Evolutionary conservation across 2,797 vertebrate species (phyloP).

Genomic region (Otolemur crassicaudatus): DNA sequence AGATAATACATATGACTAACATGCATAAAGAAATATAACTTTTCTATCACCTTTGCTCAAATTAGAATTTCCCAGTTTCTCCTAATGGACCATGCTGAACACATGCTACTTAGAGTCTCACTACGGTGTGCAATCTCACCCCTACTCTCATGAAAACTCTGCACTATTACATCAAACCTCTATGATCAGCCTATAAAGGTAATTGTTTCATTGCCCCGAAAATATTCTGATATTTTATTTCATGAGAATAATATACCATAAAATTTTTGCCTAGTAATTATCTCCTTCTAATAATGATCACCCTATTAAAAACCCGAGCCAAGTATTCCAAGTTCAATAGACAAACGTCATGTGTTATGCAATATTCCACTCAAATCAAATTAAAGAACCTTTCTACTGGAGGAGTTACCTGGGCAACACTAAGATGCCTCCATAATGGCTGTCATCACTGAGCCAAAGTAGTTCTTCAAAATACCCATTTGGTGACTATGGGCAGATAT

Average conservation of each 20-base stretch:
- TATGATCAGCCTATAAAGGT: neutral
- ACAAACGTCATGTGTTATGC: neutral
- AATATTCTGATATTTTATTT: slow-evolving; percentile 51
- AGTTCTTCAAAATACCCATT: slow-evolving; percentile 32
- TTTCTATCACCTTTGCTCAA: neutral
- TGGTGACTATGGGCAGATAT: neutral
- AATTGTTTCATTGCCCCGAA: neutral
- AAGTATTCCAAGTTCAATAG: slow-evolving; percentile 25
- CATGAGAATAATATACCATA: neutral
- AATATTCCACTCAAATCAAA: slow-evolving; percentile 37
- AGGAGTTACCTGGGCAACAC: neutral
- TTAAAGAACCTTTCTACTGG: neutral
- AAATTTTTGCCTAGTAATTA: slow-evolving; percentile 46
- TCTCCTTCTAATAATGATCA: slow-evolving; percentile 10
- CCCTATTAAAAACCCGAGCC: slow-evolving; percentile 31
- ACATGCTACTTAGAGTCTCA: neutral
- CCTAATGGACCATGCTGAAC: neutral
- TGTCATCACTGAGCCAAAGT: neutral
- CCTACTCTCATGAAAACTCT: neutral
- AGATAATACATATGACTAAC: neutral
- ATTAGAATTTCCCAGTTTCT: slow-evolving; percentile 22
- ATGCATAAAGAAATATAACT: neutral
- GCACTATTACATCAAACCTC: neutral
- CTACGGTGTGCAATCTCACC: neutral
- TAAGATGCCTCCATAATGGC: neutral